Evolutionary conservation across 2,888 invertebrate genomes (phyloP).

Genomic region (Lasioglossum pauxillum): DNA sequence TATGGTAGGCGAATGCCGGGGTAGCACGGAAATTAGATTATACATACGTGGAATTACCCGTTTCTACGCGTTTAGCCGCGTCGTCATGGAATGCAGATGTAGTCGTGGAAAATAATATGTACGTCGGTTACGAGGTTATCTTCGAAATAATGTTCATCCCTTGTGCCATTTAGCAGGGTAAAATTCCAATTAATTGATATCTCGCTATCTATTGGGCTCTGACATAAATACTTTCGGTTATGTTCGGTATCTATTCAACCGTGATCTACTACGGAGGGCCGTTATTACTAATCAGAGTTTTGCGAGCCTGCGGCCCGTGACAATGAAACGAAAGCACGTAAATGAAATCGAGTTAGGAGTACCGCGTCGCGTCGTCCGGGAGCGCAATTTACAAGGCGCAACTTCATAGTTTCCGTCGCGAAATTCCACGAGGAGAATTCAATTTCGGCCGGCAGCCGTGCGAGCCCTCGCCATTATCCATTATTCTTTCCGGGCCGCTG

Average conservation of each 20-base stretch:
- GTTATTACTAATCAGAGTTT: conserved; percentile 31
- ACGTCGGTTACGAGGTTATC: neutral
- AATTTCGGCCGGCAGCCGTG: conserved; percentile 40
- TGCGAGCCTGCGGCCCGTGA: neutral
- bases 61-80: neutral
- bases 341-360: neutral
- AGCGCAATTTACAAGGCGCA: conserved; percentile 39
- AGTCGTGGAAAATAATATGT: neutral
- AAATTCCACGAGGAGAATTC: conserved; percentile 39
- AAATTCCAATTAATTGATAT: neutral
- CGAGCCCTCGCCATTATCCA: conserved; percentile 21
- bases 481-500: conserved; percentile 26
- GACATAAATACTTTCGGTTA: no score
- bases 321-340: conserved; percentile 22
- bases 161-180: neutral
- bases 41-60: neutral
- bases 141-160: neutral
- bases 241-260: no score
- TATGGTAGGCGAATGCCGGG: neutral
- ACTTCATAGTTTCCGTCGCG: conserved; percentile 25
- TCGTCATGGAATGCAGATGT: neutral
- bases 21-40: neutral
- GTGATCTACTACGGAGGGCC: neutral
- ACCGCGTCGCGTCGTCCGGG: neutral
- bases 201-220: no score